Evolutionary conservation across 2,113 vertebrate genomes (phyloP), one percentile per base, ranked within the genome.

Genomic region (Genyomyrus donnyi): DNA sequence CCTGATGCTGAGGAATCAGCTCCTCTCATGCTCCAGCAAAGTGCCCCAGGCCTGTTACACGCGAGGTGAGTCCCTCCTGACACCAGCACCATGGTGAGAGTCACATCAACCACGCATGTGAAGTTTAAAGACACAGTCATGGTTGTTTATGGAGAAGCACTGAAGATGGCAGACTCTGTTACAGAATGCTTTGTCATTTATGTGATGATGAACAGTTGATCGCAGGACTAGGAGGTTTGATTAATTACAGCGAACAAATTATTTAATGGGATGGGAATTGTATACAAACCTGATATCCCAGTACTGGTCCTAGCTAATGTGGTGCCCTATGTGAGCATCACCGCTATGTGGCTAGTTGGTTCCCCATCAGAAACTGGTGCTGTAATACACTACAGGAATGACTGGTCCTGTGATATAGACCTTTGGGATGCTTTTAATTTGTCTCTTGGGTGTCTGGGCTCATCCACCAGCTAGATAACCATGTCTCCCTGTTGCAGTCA

Each of bases 1-100:
- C 84, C 62, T 95, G 27, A 91, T 92, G 90, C 90, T 96, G 84
- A 93, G 90, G n/a, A 91, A 95, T 88, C 13, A 88, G 91, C 8
- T 89, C 24, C 89, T 95, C 11, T 45, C 91, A 3, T 96, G 95
- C 53, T 27, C 0, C 0, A 31, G 94, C 48, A 88, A 89, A 15
- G 88, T 89, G 5, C 31, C 90, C 39, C 95, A 96, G 87, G 94
- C 92, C 48, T 96, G 95, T 90, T 96, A 95, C 91, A 95, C 93
- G 80, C 92, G 89, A 93, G 87, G 95, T 96, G 90, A 94, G 92
- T 88, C 35, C 35, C 66, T 35, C 13, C 15, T 42, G 15, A 19
- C 66, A 27, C 24, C 3, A 17, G 15, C 4, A 35, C 21, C 58
- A 15, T 27, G 62, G n/a, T 70, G 62, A 31, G 6, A 62, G 58